Evolutionary conservation across 1,140 invertebrate species (phyloP).

Genomic region (Drosophila asahinai): DNA sequence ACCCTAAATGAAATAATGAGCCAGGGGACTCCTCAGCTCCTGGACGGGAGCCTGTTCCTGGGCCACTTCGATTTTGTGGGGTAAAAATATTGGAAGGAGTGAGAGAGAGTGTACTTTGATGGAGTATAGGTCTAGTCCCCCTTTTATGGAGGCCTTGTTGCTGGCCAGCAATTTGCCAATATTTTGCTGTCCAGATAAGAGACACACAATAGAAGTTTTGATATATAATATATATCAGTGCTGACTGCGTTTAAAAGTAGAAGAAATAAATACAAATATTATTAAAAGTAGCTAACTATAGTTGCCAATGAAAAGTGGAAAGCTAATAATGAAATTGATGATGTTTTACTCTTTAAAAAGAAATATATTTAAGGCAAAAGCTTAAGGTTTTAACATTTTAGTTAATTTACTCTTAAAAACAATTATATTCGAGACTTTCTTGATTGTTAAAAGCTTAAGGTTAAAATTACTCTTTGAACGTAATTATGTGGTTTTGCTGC

Average conservation of each 20-base stretch:
- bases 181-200: conserved; percentile 53
- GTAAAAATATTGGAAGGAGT: not conserved
- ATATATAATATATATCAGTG: not conserved
- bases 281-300: not conserved
- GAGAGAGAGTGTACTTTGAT: conserved; percentile 1
- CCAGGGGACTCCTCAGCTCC: conserved; percentile 48
- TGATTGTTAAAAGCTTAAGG: no score
- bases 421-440: no score
- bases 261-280: not conserved
- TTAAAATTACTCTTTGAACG: no score
- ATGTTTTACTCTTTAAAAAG: no score
- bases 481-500: no score
- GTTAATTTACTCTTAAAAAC: no score
- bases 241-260: not conserved
- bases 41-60: not conserved
- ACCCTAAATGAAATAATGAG: conserved; percentile 81
- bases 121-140: conserved; percentile 11
- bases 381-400: no score
- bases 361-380: no score
- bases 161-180: conserved; percentile 59
- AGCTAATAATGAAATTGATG: no score
- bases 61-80: not conserved
- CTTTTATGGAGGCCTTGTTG: conserved; percentile 27
- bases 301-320: no score
- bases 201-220: conserved; percentile 24